Evolutionary conservation across 2,888 invertebrate genomes (phyloP), one percentile per base, ranked within the genome.

Genomic region (Dryomyza anilis): DNA sequence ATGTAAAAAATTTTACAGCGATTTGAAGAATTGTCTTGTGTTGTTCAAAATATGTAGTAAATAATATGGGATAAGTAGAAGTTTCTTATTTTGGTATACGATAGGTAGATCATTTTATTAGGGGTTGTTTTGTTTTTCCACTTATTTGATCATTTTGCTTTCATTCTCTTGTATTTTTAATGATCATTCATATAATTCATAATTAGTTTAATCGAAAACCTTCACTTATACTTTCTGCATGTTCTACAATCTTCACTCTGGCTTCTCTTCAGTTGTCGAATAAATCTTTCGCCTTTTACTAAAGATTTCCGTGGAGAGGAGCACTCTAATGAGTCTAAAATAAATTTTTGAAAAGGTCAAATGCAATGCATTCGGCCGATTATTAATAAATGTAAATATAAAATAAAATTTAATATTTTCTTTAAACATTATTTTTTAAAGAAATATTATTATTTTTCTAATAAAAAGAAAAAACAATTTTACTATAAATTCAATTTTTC

Each of bases 281-380:
- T 72, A 72, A 72, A 68, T 72, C 70, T 72, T 71, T 72, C 72
- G 72, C 72, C 72, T 72, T 72, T 72, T 71, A 72, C 72, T 72
- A 71, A 72, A 72, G 72, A 72, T 71, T 72, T 72, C 72, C 72
- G 72, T 72, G 71, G 71, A 71, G 71, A 71, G 70, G 72, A 69
- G 69, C 71, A 72, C 69, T 71, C 69, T 71, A 70, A 72, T 70
- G 71, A 71, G 69, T 72, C 70, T 71, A 70, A 65, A 67, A 56
- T 25, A 16, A 71, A 64, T 68, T 61, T 61, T 61, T 61, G 36
- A n/a, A 50, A 52, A n/a, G 61, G 52, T 39, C 19, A 27, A 27
- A 12, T 29, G 16, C 1, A 30, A 19, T 12, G n/a, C n/a, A 8
- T 53, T 27, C 53, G 61, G 61, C 61, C 29, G 25, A 43, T 61